Evolutionary conservation across 37 sponge, comb jelly and placozoan species (phyloP), one percentile per base, ranked within the genome.

Genomic region (Hexactinellida sp.): DNA sequence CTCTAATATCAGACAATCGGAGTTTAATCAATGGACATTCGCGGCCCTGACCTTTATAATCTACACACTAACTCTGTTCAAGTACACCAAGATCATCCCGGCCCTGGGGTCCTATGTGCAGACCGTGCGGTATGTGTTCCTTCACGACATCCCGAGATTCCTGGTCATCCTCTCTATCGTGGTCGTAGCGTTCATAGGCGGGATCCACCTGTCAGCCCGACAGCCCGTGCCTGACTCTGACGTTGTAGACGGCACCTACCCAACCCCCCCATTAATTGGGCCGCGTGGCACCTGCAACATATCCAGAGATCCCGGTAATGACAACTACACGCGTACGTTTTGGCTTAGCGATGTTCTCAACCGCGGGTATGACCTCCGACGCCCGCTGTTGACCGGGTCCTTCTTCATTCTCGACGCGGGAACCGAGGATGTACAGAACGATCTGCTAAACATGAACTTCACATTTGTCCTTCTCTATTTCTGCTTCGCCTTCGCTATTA

Each of bases 31-130:
- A n/a, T 63, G 76, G 76, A 25, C 28, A n/a, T 63, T 63, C 34
- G 76, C 76, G 5, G 76, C 76, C 3, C 34, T 63, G 1, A 28
- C 76, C 30, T 63, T 63, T 63, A 63, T 63, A 3, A 63, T 63
- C 76, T 63, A 63, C 13, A 63, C 76, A 63, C 34, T 63, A 10
- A 63, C 76, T 63, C 76, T 63, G 34, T 63, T 63, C 76, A 63
- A 63, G 34, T 63, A 63, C 76, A 63, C 76, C 28, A 63, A 63
- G 30, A 63, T 63, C 34, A 63, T 63, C 76, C 76, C 76, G 13
- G 25, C 76, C 3, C 34, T 63, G 76, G 76, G 76, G 3, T 63
- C 76, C 5, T 63, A 63, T n/a, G 76, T 63, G 5, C 19, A 63
- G 30, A 63, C 76, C 3, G 76, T 63, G 21, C 21, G 28, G 5